Evolutionary conservation across 2,797 vertebrate species (phyloP), one percentile per base, ranked within the genome.

Genomic region (Dipus sagitta): DNA sequence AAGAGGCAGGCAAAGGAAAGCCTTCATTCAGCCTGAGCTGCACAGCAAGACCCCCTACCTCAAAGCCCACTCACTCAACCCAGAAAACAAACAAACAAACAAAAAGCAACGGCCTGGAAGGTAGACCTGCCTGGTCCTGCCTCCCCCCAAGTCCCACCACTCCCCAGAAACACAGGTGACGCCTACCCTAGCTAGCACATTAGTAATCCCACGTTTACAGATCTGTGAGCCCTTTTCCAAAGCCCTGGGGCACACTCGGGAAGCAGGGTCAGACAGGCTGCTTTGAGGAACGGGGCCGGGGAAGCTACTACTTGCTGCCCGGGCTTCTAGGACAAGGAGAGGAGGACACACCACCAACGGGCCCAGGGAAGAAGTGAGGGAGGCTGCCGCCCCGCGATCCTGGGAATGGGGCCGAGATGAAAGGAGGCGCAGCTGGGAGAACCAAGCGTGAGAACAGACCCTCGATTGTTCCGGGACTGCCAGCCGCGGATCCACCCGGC

Each of bases 401-500:
- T 96, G 97, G 92, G 97, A 97, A 97, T 47, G 92, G 90, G 93
- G 89, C 94, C 0, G 82, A 90, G 92, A 96, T 95, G 94, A 96
- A 96, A 96, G 85, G 91, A 94, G 91, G 92, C 62, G 14, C 96
- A 96, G 96, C 96, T 96, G 95, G 95, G 89, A 86, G 88, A 82
- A 75, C 82, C 38, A 85, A 87, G 92, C 4, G 0, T 23, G 93
- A 95, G 94, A 96, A 97, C 96, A 97, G 92, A 92, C 58, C n/a
- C 2, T 2, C 71, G 0, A 96, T 96, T 97, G 96, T 97, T 94
- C 78, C 1, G 8, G 82, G 91, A 82, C 77, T 42, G 84, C 70
- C 65, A 1, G 93, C 62, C 67, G 47, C 47, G 18, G 62, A 67
- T 70, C 83, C 95, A 23, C 83, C 32, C 2, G 12, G 83, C n/a